phyloP scores from a whole-genome alignment of 1,140 invertebrate species.

The silkworm (Bombyx mori) region DNA sequence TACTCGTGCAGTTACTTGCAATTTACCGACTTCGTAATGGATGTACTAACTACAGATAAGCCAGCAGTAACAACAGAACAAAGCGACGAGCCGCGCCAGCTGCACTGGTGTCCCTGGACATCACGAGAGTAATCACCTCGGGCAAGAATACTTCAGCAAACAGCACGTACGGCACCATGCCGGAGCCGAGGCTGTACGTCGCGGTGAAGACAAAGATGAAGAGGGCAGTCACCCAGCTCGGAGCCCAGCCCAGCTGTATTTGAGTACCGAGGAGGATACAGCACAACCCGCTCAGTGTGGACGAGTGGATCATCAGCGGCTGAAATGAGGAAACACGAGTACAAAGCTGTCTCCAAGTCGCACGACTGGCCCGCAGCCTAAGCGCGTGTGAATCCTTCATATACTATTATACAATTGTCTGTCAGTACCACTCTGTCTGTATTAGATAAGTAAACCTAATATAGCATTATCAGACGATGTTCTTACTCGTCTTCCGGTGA shows the following conservation, averaged over 20 bases:
- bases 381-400: too few species aligned
- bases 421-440: too few species aligned
- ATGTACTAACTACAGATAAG: too few species aligned
- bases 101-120: too few species aligned
- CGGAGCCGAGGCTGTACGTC: constrained; percentile 34
- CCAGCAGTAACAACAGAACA: too few species aligned
- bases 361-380: too few species aligned
- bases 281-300: constrained; percentile 23
- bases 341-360: background rate
- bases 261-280: constrained; percentile 35
- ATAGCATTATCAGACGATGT: constrained; percentile 7
- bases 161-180: constrained; percentile 42
- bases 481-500: constrained; percentile 40
- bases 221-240: constrained; percentile 34
- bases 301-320: constrained; percentile 42
- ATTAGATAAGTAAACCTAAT: background rate
- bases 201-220: constrained; percentile 36
- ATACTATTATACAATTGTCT: too few species aligned
- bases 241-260: constrained; percentile 45
- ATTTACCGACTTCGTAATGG: too few species aligned
- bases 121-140: constrained; percentile 28
- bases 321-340: constrained; percentile 16
- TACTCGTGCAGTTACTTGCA: too few species aligned
- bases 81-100: too few species aligned
- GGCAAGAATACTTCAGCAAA: constrained; percentile 43